Evolutionary conservation across 1,140 invertebrate genomes (phyloP), one percentile per base, ranked within the genome.

Genomic region (Hesperophylax magnus): DNA sequence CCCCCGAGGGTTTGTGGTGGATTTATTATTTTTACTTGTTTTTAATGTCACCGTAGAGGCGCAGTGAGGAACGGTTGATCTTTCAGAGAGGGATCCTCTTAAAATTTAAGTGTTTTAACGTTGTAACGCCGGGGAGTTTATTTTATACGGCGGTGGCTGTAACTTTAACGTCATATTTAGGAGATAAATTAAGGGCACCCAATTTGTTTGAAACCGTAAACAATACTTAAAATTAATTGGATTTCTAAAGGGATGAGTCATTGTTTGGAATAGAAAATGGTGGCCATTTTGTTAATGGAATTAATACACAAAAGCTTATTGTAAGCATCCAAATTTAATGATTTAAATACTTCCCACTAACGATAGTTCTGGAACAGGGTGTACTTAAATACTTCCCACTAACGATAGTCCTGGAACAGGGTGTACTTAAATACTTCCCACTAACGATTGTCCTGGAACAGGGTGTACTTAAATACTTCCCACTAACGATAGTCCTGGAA

Each of bases 31-130:
- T 53, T 72, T 72, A 72, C 39, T 61, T 53, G 34, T 52, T 24
- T 72, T 71, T 79, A 69, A 79, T 54, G 77, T 78, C 77, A 56
- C 61, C 56, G 74, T 31, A 60, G 20, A 58, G 34, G 34, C 34
- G 34, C n/a, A 61, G 75, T 65, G 61, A 72, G 18, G 69, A 72
- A 47, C 39, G 69, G 53, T 39, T 72, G 69, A 52, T 72, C 69
- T 53, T 60, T 72, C 69, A 72, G 69, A 6, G 15, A 8, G 53
- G 69, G 18, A 24, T 24, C 20, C 20, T 72, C 69, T 14, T 72
- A 53, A 72, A 52, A 72, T 72, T 72, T 72, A 72, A 72, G 39
- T 22, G 69, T 53, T 52, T 53, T 53, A 53, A 52, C 67, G 67
- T 2, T n/a, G 34, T 24, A 20, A 24, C 7, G 20, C 34, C 47